Evolutionary conservation across 23 tunicate species (phyloP).

Genomic region (Trididemnum clinides): DNA sequence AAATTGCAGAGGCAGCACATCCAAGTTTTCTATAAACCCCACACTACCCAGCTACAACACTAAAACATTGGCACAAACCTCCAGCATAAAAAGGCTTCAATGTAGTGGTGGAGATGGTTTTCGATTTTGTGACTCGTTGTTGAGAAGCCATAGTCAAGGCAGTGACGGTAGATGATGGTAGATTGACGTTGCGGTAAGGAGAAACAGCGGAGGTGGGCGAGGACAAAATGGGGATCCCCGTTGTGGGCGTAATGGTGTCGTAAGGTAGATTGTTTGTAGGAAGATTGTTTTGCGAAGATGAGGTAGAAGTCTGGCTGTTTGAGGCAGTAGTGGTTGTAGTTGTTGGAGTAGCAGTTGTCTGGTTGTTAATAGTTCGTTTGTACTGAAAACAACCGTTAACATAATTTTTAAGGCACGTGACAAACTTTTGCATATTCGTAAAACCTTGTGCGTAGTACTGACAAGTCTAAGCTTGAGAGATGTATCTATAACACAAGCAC

Average conservation of each 20-base stretch:
- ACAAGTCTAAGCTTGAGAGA: too few relatives aligned
- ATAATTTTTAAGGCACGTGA: too few relatives aligned
- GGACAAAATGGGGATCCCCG: neutral
- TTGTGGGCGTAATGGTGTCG: neutral
- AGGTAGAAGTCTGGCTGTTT: neutral
- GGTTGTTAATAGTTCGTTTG: slow-evolving; percentile 16
- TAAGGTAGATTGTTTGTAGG: neutral
- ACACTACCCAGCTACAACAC: too few relatives aligned
- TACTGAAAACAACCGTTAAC: neutral
- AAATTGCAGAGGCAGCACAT: too few relatives aligned
- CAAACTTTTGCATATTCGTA: too few relatives aligned
- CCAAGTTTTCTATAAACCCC: too few relatives aligned
- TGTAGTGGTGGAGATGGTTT: slow-evolving; percentile 67
- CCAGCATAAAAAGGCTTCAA: slow-evolving; percentile 89
- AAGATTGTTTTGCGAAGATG: neutral
- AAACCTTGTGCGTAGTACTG: too few relatives aligned
- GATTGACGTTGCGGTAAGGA: slow-evolving; percentile 8
- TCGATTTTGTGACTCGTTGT: slow-evolving; percentile 58
- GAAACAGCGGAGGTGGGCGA: slow-evolving; percentile 3
- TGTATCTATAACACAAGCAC: too few relatives aligned
- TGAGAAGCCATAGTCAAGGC: slow-evolving; percentile 48
- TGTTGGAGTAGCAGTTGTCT: slow-evolving; percentile 8
- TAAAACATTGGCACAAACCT: too few relatives aligned
- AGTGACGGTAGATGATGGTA: slow-evolving; percentile 68
- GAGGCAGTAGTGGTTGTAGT: slow-evolving; percentile 42